Conservation (phyloP, 2,113 vertebrate species). For the Osmerus mordax region DNA sequence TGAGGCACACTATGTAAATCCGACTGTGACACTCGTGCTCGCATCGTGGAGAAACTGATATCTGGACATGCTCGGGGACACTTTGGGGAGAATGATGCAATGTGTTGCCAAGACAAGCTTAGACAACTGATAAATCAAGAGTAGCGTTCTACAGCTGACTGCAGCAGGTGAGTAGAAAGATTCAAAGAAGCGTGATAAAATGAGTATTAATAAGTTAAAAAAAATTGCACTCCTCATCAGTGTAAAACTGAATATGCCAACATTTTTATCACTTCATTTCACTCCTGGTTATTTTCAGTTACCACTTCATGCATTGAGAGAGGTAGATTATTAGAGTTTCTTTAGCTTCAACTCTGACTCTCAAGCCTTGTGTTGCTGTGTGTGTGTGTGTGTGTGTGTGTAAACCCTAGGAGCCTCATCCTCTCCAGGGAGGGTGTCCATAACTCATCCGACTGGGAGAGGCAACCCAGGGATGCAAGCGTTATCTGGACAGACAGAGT, state of each 20-base stretch:
- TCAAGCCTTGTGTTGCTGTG: no score
- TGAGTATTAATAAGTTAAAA: not conserved
- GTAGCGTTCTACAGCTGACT: constrained; percentile 32
- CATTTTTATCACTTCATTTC: no score
- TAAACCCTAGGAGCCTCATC: constrained; percentile 36
- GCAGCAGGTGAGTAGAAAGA: constrained; percentile 35
- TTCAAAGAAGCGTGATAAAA: not conserved
- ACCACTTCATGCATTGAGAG: not conserved
- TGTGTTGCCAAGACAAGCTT: constrained; percentile 45
- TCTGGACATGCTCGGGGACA: constrained; percentile 60
- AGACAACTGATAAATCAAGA: constrained; percentile 34
- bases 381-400: constrained; percentile 13
- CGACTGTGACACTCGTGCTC: constrained; percentile 55
- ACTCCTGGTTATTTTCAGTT: not conserved
- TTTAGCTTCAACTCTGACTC: not conserved
- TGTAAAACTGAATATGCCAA: no score
- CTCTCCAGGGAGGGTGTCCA: constrained; percentile 57
- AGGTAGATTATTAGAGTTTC: not conserved
- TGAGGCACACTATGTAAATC: constrained; percentile 64
- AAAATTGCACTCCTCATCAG: no score
- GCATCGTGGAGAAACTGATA: constrained; percentile 56
- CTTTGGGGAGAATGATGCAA: constrained; percentile 61
- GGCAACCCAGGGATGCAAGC: constrained; percentile 83
- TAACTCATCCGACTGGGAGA: constrained; percentile 87
- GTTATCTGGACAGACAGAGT: constrained; percentile 87